Percentiles rank a stretch among this genome's conserved stretches.
phyloP scores from a whole-genome alignment of 2,888 invertebrate species.

The Heliothis peltigera region DNA sequence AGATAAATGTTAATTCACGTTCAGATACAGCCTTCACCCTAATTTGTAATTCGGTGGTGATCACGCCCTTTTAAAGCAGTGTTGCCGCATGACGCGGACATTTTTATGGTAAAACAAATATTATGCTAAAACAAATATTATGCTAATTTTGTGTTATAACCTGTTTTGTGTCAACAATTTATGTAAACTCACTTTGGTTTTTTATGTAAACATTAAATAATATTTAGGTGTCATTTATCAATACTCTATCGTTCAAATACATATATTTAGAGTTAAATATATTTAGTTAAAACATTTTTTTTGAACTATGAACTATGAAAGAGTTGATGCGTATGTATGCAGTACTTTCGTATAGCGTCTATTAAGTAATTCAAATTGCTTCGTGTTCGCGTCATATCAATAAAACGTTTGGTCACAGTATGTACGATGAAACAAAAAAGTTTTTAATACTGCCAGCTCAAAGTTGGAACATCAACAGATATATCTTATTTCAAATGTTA shows the following conservation, averaged over 20 bases:
- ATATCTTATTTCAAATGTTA: conserved; percentile 28
- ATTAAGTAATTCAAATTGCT: too few relatives aligned
- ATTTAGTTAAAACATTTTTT: not conserved
- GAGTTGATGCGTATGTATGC: too few relatives aligned
- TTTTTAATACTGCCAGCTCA: not conserved
- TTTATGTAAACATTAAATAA: conserved; percentile 9
- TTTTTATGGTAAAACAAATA: conserved; percentile 21
- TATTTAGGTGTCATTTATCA: not conserved
- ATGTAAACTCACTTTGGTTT: conserved; percentile 6
- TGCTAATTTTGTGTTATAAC: conserved; percentile 22
- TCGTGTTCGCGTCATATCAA: too few relatives aligned
- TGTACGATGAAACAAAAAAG: not conserved
- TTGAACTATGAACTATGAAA: too few relatives aligned
- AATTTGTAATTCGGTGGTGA: conserved; percentile 41
- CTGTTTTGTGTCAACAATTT: not conserved
- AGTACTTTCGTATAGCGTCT: too few relatives aligned
- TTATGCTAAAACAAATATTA: conserved; percentile 20
- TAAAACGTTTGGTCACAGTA: not conserved
- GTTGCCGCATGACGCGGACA: conserved; percentile 21
- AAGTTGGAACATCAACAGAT: not conserved
- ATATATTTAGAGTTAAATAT: too few relatives aligned
- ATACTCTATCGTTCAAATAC: not conserved
- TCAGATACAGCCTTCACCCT: conserved; percentile 50
- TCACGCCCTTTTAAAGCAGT: conserved; percentile 29
- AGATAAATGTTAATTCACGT: conserved; percentile 41